These are phyloP conservation scores for Boleophthalmus pectinirostris DNA, from an alignment of 2,113 vertebrate genomes.

Conservation along the genomic window DNA sequence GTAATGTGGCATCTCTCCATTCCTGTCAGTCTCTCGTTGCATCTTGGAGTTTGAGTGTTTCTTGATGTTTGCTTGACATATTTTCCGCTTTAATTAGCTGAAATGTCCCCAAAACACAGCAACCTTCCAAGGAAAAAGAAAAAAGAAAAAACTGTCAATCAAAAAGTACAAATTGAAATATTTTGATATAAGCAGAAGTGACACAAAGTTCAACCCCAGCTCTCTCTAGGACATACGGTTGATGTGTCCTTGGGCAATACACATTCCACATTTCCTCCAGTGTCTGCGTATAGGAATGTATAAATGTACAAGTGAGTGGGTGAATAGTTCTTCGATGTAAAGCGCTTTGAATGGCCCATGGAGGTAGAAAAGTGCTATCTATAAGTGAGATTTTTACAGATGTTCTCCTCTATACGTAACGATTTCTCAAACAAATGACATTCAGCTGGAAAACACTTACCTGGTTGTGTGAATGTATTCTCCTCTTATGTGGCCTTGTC, in stretches of 20 bases:
- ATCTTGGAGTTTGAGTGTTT: background rate
- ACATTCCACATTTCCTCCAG: background rate
- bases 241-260: background rate
- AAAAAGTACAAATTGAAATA: background rate
- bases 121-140: background rate
- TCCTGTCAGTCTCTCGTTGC: background rate
- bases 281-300: no score
- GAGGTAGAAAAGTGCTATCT: background rate
- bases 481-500: background rate
- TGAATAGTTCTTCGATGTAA: background rate
- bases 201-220: background rate
- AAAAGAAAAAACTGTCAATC: background rate
- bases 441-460: background rate
- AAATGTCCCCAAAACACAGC: background rate
- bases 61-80: background rate
- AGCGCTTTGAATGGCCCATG: background rate
- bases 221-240: background rate
- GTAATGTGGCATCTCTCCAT: background rate
- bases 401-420: background rate
- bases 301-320: no score
- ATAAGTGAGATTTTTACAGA: background rate
- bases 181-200: no score
- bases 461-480: background rate
- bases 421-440: background rate
- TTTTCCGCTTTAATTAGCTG: background rate